A percentile compares a stretch with the other conserved stretches of the same genome.
These are phyloP conservation scores for Sitodiplosis mosellana DNA, from an alignment of 1,140 invertebrate genomes.

Conservation along the genomic window DNA sequence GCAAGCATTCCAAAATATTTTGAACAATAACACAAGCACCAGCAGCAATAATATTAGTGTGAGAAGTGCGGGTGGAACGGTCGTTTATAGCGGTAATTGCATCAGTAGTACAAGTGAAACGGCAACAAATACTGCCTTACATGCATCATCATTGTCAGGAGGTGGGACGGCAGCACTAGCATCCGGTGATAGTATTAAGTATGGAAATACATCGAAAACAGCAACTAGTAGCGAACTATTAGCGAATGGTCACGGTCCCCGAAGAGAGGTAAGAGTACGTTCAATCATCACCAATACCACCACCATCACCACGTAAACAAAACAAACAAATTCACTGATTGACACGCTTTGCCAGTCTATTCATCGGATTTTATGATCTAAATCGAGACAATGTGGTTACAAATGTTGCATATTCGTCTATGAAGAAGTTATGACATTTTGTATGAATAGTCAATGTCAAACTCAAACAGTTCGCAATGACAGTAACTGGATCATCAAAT, in stretches of 20 bases:
- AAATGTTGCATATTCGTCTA: too few species aligned
- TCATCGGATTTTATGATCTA: too few species aligned
- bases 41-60: constrained; percentile 9
- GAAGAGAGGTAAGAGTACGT: constrained; percentile 18
- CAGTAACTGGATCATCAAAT: too few species aligned
- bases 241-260: constrained; percentile 25
- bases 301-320: too few species aligned
- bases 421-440: too few species aligned
- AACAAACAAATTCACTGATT: too few species aligned
- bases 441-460: too few species aligned
- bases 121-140: background rate
- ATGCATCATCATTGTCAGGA: constrained; percentile 1
- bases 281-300: too few species aligned
- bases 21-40: background rate
- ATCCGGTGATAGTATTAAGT: constrained; percentile 8
- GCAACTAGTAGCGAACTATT: constrained; percentile 23
- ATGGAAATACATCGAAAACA: background rate
- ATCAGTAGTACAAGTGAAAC: constrained; percentile 3
- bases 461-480: too few species aligned
- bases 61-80: background rate
- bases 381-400: too few species aligned
- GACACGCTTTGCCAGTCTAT: too few species aligned
- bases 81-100: background rate
- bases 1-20: too few species aligned
- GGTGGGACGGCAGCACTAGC: background rate